A percentile compares a stretch with the other conserved stretches of the same genome.
These are phyloP conservation scores for Watsonalla binaria DNA, from an alignment of 2,888 invertebrate species.

Conservation along the genomic window DNA sequence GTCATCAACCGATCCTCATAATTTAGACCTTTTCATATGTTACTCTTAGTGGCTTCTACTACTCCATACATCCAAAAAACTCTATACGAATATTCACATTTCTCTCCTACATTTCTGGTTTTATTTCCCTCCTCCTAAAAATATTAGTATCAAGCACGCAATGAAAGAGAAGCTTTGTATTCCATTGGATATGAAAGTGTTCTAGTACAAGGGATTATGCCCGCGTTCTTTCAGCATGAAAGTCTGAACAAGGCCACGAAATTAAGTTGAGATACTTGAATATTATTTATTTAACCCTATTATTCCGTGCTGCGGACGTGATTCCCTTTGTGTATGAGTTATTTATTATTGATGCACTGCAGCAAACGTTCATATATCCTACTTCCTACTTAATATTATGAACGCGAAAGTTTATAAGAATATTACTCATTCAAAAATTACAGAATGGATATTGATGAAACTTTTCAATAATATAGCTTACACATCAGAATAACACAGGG, in stretches of 20 bases:
- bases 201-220: neutral
- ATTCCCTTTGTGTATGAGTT: slow-evolving; percentile 14
- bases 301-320: slow-evolving; percentile 21
- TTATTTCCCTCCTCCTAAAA: neutral
- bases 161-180: neutral
- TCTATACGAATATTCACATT: neutral
- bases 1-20: slow-evolving; percentile 17
- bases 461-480: too few relatives aligned
- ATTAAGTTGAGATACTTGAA: slow-evolving; percentile 34
- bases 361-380: neutral
- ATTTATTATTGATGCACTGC: neutral
- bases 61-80: neutral
- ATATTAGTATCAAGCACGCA: neutral
- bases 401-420: too few relatives aligned
- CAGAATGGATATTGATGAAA: too few relatives aligned
- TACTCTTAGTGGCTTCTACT: slow-evolving; percentile 6
- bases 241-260: slow-evolving; percentile 20
- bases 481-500: too few relatives aligned
- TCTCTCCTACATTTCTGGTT: neutral
- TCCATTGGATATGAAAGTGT: too few relatives aligned
- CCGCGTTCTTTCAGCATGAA: slow-evolving; percentile 1
- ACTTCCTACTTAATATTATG: too few relatives aligned
- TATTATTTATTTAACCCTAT: slow-evolving; percentile 40
- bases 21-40: slow-evolving; percentile 22
- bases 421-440: too few relatives aligned